A percentile compares a stretch with the other conserved stretches of the same genome.
Evolutionary conservation across 2,113 vertebrate genomes (phyloP).

Genomic region (Hypocryptadius cinnamomeus): DNA sequence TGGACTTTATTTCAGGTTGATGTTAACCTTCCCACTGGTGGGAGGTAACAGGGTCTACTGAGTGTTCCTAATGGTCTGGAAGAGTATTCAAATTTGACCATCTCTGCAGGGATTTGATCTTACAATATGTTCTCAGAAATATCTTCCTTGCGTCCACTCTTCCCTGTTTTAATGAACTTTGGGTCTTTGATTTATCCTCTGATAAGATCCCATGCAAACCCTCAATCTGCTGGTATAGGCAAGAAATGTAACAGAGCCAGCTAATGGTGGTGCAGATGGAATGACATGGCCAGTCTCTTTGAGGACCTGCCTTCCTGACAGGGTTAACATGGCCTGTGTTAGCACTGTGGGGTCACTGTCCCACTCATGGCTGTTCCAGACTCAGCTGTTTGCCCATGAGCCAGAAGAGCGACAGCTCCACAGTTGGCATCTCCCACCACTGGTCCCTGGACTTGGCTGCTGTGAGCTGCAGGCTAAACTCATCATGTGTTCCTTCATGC

Average conservation of each 20-base stretch:
- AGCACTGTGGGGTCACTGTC: not conserved
- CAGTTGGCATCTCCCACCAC: not conserved
- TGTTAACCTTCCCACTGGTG: not conserved
- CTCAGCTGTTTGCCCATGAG: not conserved
- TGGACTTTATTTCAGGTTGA: not conserved
- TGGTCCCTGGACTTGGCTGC: accelerated
- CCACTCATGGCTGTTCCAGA: not conserved
- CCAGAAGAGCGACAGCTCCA: not conserved
- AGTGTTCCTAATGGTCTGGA: not conserved
- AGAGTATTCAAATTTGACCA: not conserved
- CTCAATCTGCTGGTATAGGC: accelerated
- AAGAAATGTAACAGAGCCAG: not conserved
- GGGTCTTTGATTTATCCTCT: not conserved
- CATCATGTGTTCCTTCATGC: not conserved
- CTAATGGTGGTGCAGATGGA: not conserved
- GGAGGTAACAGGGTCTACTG: not conserved
- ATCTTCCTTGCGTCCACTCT: not conserved
- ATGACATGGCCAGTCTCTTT: not conserved
- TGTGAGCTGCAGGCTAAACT: not conserved
- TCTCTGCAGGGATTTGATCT: not conserved
- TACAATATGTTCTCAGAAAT: not conserved
- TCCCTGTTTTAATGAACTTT: not conserved
- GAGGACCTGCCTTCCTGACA: not conserved
- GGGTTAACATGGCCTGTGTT: not conserved
- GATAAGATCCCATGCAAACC: not conserved